Evolutionary conservation across 2,113 vertebrate species (phyloP).

Genomic region (Hassar affinis): DNA sequence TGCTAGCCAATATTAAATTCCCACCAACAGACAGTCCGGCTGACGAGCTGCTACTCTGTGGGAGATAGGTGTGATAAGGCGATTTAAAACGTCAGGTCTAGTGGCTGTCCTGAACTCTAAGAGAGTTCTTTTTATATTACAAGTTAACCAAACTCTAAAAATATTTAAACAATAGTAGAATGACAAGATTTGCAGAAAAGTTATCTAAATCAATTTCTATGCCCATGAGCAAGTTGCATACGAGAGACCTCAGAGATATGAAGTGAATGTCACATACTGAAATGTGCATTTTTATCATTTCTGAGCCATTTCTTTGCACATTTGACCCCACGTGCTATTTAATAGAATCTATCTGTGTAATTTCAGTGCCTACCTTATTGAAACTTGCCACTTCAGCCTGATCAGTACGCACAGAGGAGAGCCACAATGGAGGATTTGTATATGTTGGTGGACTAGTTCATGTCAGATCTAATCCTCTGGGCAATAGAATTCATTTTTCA

Average conservation of each 20-base stretch:
- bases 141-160: neutral
- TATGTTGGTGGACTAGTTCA: conserved; percentile 78
- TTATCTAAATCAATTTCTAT: neutral
- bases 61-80: neutral
- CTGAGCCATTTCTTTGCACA: neutral
- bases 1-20: neutral
- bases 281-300: too few species aligned
- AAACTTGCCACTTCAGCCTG: conserved; percentile 65
- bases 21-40: neutral
- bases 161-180: neutral
- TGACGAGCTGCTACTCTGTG: neutral
- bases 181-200: neutral
- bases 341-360: neutral
- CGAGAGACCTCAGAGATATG: too few species aligned
- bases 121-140: neutral
- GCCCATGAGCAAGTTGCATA: neutral
- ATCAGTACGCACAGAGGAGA: conserved; percentile 70
- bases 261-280: too few species aligned
- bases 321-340: neutral
- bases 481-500: neutral
- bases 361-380: too few species aligned
- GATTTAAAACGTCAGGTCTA: neutral
- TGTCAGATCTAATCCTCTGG: conserved; percentile 69
- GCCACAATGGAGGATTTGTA: conserved; percentile 76
- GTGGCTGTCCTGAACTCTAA: too few species aligned